Percentiles rank a stretch among this genome's conserved stretches.
These are phyloP conservation scores for Oscheius myriophilus DNA, from an alignment of 2,888 invertebrate species.

Conservation along the genomic window DNA sequence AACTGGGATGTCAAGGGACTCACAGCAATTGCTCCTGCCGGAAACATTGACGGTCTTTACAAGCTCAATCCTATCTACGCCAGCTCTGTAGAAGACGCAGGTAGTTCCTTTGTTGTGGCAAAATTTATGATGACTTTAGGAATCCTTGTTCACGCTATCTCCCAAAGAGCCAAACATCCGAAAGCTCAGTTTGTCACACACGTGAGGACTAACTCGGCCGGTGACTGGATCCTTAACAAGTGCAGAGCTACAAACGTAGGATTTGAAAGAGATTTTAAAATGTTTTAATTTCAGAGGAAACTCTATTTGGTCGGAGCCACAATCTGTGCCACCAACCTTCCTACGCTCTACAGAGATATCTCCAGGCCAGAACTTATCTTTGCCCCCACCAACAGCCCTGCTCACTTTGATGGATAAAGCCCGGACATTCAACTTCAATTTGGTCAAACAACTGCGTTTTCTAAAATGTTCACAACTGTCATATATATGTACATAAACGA, in stretches of 20 bases:
- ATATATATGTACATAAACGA: too few relatives aligned
- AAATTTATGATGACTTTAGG: not conserved
- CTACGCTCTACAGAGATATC: constrained; percentile 10
- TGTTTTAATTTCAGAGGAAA: constrained; percentile 11
- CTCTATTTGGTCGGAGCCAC: constrained; percentile 18
- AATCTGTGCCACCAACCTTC: not conserved
- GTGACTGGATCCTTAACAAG: constrained; percentile 25
- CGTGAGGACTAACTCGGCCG: constrained; percentile 22
- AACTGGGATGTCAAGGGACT: constrained; percentile 9
- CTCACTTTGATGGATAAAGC: constrained; percentile 30
- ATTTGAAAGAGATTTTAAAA: not conserved
- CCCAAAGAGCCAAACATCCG: constrained; percentile 1
- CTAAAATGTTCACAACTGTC: too few relatives aligned
- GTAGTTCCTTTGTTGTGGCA: not conserved
- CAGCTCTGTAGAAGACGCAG: constrained; percentile 7
- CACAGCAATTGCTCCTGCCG: constrained; percentile 13
- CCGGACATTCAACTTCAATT: not conserved
- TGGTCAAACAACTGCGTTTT: not conserved
- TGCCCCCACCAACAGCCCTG: constrained; percentile 31
- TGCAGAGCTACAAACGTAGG: constrained; percentile 10
- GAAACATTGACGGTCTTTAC: constrained; percentile 6
- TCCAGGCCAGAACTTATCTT: constrained; percentile 16
- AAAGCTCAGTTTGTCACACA: constrained; percentile 21
- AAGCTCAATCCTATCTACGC: constrained; percentile 28
- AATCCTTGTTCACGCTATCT: constrained; percentile 14